Evolutionary conservation across 2,113 vertebrate genomes (phyloP).

Genomic region (Lasiurus borealis): DNA sequence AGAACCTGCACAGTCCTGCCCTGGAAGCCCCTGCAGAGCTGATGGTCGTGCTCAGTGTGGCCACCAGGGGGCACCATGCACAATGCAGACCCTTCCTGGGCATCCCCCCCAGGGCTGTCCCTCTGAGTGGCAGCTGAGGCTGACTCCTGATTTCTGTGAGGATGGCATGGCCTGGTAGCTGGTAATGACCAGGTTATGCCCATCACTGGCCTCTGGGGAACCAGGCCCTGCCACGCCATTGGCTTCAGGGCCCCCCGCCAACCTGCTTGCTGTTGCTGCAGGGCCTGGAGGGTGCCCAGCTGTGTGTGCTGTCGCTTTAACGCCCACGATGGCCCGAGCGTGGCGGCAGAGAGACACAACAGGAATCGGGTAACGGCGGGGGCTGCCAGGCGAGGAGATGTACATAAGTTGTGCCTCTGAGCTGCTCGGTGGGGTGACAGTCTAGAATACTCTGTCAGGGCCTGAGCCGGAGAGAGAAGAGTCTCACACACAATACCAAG

Average conservation of each 20-base stretch:
- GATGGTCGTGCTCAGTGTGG: accelerated
- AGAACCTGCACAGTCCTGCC: accelerated
- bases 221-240: background rate
- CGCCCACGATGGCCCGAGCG: background rate
- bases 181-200: background rate
- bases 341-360: background rate
- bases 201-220: background rate
- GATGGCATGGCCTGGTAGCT: background rate
- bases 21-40: background rate
- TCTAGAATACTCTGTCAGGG: background rate
- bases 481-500: too few relatives aligned
- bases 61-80: accelerated
- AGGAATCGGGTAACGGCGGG: background rate
- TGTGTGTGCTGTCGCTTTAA: background rate
- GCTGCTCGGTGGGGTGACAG: accelerated
- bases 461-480: background rate
- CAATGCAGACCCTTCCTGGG: background rate
- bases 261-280: background rate
- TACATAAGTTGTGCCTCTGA: too few relatives aligned
- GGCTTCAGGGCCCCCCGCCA: background rate
- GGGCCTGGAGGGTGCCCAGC: background rate
- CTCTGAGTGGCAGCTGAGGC: background rate
- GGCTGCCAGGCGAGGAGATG: background rate
- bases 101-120: background rate
- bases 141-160: background rate